phyloP scores from a whole-genome alignment of 2,113 vertebrate species.

The Nothoprocta pentlandii region DNA sequence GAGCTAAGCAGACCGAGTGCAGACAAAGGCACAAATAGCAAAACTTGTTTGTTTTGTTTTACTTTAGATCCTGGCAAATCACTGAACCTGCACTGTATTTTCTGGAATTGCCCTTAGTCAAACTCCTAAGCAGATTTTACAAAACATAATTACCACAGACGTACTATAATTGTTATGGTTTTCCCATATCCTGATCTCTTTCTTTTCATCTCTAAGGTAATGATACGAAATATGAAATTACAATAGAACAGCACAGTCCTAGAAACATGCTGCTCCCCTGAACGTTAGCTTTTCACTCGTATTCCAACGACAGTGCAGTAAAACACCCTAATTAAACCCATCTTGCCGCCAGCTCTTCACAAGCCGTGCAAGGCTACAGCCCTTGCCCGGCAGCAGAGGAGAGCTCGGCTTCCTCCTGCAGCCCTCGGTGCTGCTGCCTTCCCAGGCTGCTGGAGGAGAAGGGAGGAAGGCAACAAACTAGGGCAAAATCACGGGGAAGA shows the following conservation, averaged over 20 bases:
- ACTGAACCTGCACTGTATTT: not conserved
- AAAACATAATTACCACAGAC: not conserved
- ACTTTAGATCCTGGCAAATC: not conserved
- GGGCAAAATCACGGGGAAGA: not conserved
- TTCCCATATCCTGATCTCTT: not conserved
- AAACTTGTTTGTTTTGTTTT: not conserved
- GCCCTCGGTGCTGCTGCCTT: not conserved
- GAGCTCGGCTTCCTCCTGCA: not conserved
- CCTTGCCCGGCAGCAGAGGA: not conserved
- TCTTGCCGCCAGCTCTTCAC: not conserved
- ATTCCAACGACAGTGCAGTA: conserved; percentile 6
- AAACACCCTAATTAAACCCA: not conserved
- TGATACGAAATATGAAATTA: not conserved
- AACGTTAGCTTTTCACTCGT: not conserved
- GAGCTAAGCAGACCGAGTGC: not conserved
- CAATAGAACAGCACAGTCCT: not conserved
- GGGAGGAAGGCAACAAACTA: not conserved
- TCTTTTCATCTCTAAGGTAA: conserved; percentile 1
- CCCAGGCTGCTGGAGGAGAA: not conserved
- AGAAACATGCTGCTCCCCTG: not conserved
- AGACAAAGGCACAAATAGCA: not conserved
- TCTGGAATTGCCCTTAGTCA: not conserved
- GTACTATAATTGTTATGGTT: not conserved
- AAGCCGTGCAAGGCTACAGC: not conserved
- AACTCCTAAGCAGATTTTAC: not conserved